phyloP scores from a whole-genome alignment of 2,888 invertebrate genomes.

The Microdon myrmicae region DNA sequence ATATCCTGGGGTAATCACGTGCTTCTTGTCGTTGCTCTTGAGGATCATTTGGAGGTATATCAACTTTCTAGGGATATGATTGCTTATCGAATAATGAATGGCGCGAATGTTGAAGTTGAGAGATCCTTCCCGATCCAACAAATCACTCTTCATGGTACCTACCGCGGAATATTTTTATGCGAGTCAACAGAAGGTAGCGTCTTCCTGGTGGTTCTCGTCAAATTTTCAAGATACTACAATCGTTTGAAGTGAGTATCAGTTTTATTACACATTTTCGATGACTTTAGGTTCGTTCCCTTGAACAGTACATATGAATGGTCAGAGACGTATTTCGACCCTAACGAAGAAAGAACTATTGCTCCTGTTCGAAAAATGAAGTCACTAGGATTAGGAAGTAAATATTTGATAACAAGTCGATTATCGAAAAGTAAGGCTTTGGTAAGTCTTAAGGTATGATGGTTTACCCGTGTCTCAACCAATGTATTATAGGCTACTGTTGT shows the following conservation, averaged over 20 bases:
- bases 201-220: slow-evolving; percentile 56
- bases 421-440: slow-evolving; percentile 57
- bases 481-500: slow-evolving; percentile 57
- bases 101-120: slow-evolving; percentile 53
- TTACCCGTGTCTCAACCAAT: background rate
- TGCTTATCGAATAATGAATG: slow-evolving; percentile 17
- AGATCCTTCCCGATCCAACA: slow-evolving; percentile 62
- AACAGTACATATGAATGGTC: slow-evolving; percentile 61
- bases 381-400: slow-evolving; percentile 56
- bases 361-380: slow-evolving; percentile 55
- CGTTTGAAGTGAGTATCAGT: slow-evolving; percentile 53
- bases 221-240: slow-evolving; percentile 55
- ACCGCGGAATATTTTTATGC: slow-evolving; percentile 56
- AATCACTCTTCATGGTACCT: slow-evolving; percentile 56
- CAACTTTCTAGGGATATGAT: slow-evolving; percentile 56
- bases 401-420: slow-evolving; percentile 56
- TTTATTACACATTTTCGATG: background rate
- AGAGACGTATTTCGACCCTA: slow-evolving; percentile 59
- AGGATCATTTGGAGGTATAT: slow-evolving; percentile 59
- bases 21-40: slow-evolving; percentile 57
- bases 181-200: slow-evolving; percentile 55
- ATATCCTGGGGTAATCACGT: slow-evolving; percentile 59
- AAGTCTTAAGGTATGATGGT: slow-evolving; percentile 2
- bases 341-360: slow-evolving; percentile 58
- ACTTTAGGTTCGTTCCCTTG: background rate